These are phyloP conservation scores for Drosophila jambulina DNA, from an alignment of 1,140 invertebrate species.

Conservation along the genomic window DNA sequence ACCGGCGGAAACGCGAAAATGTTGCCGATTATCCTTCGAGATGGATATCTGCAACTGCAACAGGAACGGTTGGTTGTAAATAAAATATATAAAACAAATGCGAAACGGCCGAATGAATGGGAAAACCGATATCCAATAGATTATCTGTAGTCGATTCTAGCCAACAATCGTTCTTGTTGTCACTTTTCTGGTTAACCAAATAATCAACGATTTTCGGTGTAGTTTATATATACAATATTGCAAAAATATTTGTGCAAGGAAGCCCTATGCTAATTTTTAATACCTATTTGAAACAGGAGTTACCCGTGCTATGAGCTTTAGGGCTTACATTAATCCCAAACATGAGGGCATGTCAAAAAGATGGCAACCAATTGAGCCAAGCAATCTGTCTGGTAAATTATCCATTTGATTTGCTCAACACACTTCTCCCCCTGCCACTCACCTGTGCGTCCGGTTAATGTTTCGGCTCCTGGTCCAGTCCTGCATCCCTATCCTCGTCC, in stretches of 20 bases:
- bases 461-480: background rate
- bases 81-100: constrained; percentile 32
- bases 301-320: background rate
- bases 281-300: background rate
- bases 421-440: background rate
- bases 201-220: background rate
- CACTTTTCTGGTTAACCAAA: background rate
- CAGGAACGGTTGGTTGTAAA: constrained; percentile 9
- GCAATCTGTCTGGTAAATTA: constrained; percentile 59
- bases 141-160: background rate
- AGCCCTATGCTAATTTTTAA: background rate
- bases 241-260: background rate
- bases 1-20: constrained; percentile 46
- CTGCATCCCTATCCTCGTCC: background rate
- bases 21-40: constrained; percentile 43
- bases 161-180: background rate
- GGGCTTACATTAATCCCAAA: background rate
- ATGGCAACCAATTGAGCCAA: constrained; percentile 5
- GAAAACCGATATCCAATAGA: background rate
- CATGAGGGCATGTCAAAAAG: constrained; percentile 5
- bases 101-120: background rate
- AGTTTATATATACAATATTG: background rate
- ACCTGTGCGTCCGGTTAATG: constrained; percentile 26
- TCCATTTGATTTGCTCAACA: constrained; percentile 60
- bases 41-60: constrained; percentile 32